phyloP scores from a whole-genome alignment of 2,888 invertebrate genomes.

The Cephus sareptanus region DNA sequence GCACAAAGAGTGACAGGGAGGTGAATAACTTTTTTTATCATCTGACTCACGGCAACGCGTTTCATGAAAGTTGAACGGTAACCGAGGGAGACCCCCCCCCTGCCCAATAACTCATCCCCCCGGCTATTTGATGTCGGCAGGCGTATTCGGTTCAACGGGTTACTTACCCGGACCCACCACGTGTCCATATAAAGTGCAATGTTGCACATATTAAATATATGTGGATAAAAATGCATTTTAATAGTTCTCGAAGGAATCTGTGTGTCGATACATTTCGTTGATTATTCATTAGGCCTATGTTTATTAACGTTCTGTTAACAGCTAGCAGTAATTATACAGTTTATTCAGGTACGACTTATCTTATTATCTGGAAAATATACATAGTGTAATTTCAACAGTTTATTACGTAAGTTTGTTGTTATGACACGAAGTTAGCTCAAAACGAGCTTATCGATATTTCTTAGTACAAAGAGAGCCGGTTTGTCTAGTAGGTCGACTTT shows the following conservation, averaged over 20 bases:
- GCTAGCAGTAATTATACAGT: not conserved
- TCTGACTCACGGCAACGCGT: not conserved
- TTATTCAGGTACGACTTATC: not conserved
- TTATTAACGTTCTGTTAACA: not conserved
- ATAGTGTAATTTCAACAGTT: not conserved
- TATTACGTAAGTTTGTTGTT: not conserved
- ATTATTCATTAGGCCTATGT: not conserved
- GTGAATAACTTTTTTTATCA: slow-evolving; percentile 3
- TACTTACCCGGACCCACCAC: not conserved
- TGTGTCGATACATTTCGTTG: not conserved
- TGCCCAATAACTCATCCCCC: slow-evolving; percentile 1
- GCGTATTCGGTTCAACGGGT: not conserved
- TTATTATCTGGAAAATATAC: not conserved
- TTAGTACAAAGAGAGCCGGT: slow-evolving; percentile 1
- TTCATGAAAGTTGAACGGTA: slow-evolving; percentile 5
- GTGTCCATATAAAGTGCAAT: not conserved
- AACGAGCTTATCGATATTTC: not conserved
- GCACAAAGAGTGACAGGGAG: not conserved
- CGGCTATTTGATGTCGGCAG: not conserved
- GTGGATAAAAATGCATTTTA: not conserved
- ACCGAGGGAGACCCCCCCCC: not conserved
- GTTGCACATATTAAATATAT: not conserved
- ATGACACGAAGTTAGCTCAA: not conserved
- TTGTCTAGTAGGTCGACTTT: slow-evolving; percentile 15
- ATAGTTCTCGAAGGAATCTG: not conserved